These are phyloP conservation scores for Sinocyclocheilus anophthalmus DNA, from an alignment of 2,113 vertebrate species.

Conservation along the genomic window DNA sequence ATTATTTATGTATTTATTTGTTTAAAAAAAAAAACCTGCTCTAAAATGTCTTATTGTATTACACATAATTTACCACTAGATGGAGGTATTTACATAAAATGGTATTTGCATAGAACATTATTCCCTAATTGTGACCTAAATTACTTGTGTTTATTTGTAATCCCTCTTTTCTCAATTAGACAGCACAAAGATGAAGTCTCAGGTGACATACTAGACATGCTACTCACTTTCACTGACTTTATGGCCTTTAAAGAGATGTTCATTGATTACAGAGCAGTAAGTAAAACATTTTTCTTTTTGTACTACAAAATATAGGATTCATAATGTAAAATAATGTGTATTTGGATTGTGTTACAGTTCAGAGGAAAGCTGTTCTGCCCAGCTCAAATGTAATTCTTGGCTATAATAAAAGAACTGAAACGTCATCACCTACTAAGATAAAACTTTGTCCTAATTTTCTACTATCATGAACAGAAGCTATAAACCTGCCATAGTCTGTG, in stretches of 20 bases:
- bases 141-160: not conserved
- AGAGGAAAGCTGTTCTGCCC: no score
- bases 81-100: not conserved
- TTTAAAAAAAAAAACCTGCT: not conserved
- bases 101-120: not conserved
- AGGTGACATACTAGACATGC: conserved; percentile 92
- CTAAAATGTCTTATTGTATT: not conserved
- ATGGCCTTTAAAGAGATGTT: conserved; percentile 96
- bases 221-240: conserved; percentile 93
- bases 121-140: not conserved
- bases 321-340: no score
- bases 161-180: conserved; percentile 65
- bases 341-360: no score
- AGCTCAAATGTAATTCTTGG: no score
- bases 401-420: no score
- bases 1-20: no score
- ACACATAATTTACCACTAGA: not conserved
- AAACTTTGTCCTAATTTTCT: not conserved
- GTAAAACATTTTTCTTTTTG: conserved; percentile 61
- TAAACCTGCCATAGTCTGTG: not conserved
- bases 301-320: not conserved
- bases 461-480: not conserved
- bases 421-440: not conserved
- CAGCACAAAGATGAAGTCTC: conserved; percentile 93
- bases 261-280: conserved; percentile 93